Percentiles rank a stretch among this genome's conserved stretches.
These are phyloP conservation scores for Colius striatus DNA, from an alignment of 2,113 vertebrate genomes.

Conservation along the genomic window DNA sequence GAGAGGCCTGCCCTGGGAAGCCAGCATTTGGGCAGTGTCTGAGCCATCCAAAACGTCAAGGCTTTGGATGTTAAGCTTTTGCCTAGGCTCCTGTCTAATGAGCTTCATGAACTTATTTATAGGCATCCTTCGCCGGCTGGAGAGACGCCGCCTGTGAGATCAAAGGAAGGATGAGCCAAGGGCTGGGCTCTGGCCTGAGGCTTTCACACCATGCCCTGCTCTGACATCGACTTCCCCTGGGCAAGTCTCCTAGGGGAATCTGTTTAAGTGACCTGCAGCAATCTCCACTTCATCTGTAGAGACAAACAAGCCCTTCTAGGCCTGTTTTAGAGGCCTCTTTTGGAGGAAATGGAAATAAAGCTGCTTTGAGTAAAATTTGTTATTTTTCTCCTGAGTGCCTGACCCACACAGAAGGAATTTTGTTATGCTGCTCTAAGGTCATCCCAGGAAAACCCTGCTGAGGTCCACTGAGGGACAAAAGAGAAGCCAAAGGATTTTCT, in stretches of 20 bases:
- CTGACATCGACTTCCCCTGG: background rate
- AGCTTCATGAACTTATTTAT: background rate
- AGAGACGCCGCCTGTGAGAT: background rate
- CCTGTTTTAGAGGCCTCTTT: background rate
- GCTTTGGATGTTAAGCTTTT: background rate
- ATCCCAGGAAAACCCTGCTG: background rate
- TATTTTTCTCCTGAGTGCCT: background rate
- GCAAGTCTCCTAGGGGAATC: constrained; percentile 9
- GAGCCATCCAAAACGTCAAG: background rate
- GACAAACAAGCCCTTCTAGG: background rate
- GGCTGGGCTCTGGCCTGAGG: background rate
- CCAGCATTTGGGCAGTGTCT: background rate
- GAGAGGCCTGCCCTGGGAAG: constrained; percentile 8
- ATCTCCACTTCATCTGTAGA: background rate
- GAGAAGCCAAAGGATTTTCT: background rate
- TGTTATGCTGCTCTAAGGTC: background rate
- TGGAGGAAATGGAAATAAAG: background rate
- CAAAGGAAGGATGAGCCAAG: background rate
- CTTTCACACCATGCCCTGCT: background rate
- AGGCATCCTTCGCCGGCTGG: background rate
- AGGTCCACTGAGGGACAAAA: background rate
- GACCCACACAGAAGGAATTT: background rate
- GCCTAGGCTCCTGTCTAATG: background rate
- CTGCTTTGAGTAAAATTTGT: background rate
- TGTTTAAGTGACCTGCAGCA: background rate